These are phyloP conservation scores for Tachystola acroxantha DNA, from an alignment of 2,888 invertebrate species.

Conservation along the genomic window DNA sequence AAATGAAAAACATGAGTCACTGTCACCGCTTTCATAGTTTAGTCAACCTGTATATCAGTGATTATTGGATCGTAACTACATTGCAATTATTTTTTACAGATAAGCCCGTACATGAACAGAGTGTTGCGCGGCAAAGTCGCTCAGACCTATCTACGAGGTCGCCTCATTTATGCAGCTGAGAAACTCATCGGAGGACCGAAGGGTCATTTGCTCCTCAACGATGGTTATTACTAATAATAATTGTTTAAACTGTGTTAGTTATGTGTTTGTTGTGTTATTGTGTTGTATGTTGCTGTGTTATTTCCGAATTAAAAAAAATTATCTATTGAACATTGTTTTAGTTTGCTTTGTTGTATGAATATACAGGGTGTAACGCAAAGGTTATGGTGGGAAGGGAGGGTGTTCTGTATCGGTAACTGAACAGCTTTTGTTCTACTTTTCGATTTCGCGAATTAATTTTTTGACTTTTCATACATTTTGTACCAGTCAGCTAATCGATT, in stretches of 20 bases:
- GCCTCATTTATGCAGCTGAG: conserved; percentile 72
- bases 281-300: conserved; percentile 4
- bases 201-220: conserved; percentile 58
- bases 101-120: conserved; percentile 81
- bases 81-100: conserved; percentile 47
- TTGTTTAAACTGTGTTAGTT: background rate
- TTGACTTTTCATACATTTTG: no score
- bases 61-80: background rate
- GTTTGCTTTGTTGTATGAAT: no score
- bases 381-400: no score
- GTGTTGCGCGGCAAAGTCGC: conserved; percentile 77
- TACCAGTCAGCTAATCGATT: no score
- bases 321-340: no score
- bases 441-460: no score
- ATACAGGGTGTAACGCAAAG: no score
- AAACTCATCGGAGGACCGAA: conserved; percentile 42
- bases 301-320: background rate
- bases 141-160: conserved; percentile 80
- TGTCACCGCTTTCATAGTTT: no score
- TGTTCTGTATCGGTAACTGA: no score
- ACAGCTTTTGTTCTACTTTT: no score
- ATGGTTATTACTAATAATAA: conserved; percentile 17
- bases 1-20: no score
- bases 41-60: background rate
- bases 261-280: no score